Evolutionary conservation across 1,140 invertebrate species (phyloP).

Genomic region (Drosophila pseudoananassae): DNA sequence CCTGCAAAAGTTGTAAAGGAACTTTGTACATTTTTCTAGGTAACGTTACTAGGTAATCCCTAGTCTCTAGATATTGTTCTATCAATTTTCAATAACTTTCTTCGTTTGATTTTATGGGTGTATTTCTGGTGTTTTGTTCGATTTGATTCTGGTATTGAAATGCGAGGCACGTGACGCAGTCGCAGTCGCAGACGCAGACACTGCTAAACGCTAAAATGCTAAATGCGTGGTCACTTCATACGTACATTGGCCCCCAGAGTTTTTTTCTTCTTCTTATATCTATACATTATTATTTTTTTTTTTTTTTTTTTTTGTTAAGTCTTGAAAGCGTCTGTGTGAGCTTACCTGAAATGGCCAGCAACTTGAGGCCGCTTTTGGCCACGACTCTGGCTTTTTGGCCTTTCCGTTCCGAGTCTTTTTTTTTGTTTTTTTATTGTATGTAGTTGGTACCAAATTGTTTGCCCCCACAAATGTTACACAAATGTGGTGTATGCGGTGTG

Average conservation of each 20-base stretch:
- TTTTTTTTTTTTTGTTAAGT: not conserved
- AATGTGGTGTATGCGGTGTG: not conserved
- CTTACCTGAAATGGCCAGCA: conserved; percentile 68
- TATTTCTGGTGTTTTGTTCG: not conserved
- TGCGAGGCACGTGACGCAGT: conserved; percentile 63
- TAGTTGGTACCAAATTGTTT: conserved; percentile 73
- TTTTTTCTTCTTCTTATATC: not conserved
- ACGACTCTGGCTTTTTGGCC: conserved; percentile 70
- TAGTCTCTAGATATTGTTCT: not conserved
- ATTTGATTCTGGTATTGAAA: conserved; percentile 45
- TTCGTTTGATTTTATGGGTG: conserved; percentile 11
- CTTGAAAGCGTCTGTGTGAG: conserved; percentile 10
- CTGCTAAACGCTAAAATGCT: conserved; percentile 18
- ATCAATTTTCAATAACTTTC: not conserved
- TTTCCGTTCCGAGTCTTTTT: conserved; percentile 55
- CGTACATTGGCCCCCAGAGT: conserved; percentile 46
- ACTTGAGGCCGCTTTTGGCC: conserved; percentile 70
- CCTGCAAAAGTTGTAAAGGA: no score
- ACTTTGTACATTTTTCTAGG: no score
- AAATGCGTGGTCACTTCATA: conserved; percentile 38
- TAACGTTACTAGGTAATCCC: no score
- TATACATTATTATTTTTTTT: not conserved
- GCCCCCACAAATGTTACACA: conserved; percentile 68
- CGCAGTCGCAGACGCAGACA: conserved; percentile 54
- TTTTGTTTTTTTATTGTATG: conserved; percentile 27